Evolutionary conservation across 37 sponge, comb jelly and placozoan species (phyloP).

Genomic region (Cladorhizidae sp.): DNA sequence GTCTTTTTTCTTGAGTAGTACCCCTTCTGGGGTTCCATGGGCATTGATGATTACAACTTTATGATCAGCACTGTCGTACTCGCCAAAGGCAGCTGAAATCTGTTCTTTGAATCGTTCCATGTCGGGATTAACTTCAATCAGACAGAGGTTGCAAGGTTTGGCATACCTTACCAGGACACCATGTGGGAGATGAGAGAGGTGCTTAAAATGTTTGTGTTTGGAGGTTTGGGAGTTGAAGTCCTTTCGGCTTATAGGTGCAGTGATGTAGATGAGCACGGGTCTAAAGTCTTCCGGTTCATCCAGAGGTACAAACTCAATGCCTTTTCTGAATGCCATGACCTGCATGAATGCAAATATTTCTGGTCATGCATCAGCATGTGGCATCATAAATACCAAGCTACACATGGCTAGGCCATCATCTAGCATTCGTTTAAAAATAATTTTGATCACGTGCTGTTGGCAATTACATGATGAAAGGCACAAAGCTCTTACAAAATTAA

Average conservation of each 20-base stretch:
- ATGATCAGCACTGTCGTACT: constrained; percentile 27
- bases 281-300: constrained; percentile 20
- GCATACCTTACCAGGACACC: constrained; percentile 29
- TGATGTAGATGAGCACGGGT: constrained; percentile 43
- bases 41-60: constrained; percentile 50
- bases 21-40: constrained; percentile 22
- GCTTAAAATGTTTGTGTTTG: constrained; percentile 31
- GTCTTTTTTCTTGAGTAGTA: neutral
- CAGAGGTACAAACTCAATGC: constrained; percentile 23
- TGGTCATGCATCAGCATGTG: no score
- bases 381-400: no score
- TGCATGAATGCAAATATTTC: neutral
- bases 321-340: constrained; percentile 30
- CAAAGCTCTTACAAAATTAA: no score
- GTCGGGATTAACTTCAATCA: constrained; percentile 19
- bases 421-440: no score
- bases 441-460: no score
- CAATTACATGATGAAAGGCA: no score
- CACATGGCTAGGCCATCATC: no score
- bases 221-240: constrained; percentile 18
- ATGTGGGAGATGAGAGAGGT: constrained; percentile 6
- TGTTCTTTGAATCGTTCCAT: constrained; percentile 11
- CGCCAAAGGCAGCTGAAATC: constrained; percentile 7
- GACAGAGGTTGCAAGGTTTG: constrained; percentile 36
- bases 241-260: neutral